Evolutionary conservation across 2,113 vertebrate species (phyloP), one percentile per base, ranked within the genome.

Genomic region (Okapia johnstoni): DNA sequence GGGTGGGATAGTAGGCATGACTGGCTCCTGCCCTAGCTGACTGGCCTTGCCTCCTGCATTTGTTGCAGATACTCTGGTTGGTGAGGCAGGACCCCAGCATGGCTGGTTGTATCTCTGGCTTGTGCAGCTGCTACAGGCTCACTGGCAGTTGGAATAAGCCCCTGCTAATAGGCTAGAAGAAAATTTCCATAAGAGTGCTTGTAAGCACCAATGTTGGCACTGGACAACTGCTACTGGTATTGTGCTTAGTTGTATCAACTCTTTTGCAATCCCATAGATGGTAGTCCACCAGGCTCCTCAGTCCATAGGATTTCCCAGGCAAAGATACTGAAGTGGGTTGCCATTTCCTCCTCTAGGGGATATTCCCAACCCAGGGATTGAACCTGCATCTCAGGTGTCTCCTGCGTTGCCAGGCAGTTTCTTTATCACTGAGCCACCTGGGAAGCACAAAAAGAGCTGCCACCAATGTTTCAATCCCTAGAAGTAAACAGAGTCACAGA

Each of bases 1-100:
- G 52, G n/a, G 23, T 40, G 80, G 80, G 23, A 14, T 40, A 3
- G 21, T 26, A 26, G 2, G 7, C 1, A 0, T 83, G 33, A 14
- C n/a, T 26, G n/a, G 80, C 52, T 7, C 33, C 23, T 52, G 2
- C n/a, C 80, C 52, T 54, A 40, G 21, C 52, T 55, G 80, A 33
- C 52, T 16, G 33, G 79, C 6, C 79, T n/a, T 55, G 19, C 50
- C 21, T 36, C 48, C 13, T 5, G 11, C 21, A 25, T n/a, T 36
- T 36, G 19, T 8, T 23, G 33, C 50, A 83, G 50, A 54, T 23
- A 25, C 52, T 83, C 52, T 55, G 13, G 52, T 36, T 13, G 21
- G 7, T 2, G 7, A 19, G 2, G 50, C 50, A 83, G 80, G 33
- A 36, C n/a, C 48, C 52, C 80, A 83, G 52, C 23, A 36, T 55